Base-by-base conservation (phyloP, 1,140 invertebrate species). In the Calycopis cecrops region DNA sequence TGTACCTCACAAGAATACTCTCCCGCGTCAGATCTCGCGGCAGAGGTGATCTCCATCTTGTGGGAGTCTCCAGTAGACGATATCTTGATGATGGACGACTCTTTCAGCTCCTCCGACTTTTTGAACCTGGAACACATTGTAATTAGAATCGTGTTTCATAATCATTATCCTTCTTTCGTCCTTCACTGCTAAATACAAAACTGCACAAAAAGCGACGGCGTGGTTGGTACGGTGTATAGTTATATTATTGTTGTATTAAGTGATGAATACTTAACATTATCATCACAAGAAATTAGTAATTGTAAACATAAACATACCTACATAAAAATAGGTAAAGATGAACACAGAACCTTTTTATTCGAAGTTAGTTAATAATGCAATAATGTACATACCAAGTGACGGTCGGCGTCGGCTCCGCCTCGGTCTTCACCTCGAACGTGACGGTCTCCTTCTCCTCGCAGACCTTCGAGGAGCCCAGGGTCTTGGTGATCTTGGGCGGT, bases 361-460 rank as follows among this genome's bases (percentile, higher is more conserved):
- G n/a, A n/a, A n/a, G n/a, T n/a, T n/a, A n/a, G n/a, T n/a, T n/a
- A n/a, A n/a, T 42, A 14, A 42, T 48, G 11, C 9, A 28, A n/a
- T 33, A 21, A 12, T 33, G 6, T 37, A 40, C 67, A 81, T 71
- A 92, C 95, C 96, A 98, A 69, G 91, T 93, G 0, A 98, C 90
- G 51, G 91, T 92, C 0, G 97, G 92, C 60, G 92, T 90, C 0
- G 96, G 96, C 70, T 94, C 93, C 0, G 95, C 95, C 65, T 95
- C 92, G 0, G 97, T 92, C 66, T 96, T 92, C 7, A 97, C 92
- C 49, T 91, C 91, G 69, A 98, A 93, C 35, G 92, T 93, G 16
- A 96, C 91, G 44, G 89, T 92, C 65, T 96, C 94, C 35, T 93
- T 94, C 84, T 98, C 94, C 21, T 93, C 90, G 35, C 92, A 90